A percentile compares a stretch with the other conserved stretches of the same genome.
Conservation (phyloP, 30 jellyfish, hydroid and myxozoan species). For the Rhopilema esculentum region DNA sequence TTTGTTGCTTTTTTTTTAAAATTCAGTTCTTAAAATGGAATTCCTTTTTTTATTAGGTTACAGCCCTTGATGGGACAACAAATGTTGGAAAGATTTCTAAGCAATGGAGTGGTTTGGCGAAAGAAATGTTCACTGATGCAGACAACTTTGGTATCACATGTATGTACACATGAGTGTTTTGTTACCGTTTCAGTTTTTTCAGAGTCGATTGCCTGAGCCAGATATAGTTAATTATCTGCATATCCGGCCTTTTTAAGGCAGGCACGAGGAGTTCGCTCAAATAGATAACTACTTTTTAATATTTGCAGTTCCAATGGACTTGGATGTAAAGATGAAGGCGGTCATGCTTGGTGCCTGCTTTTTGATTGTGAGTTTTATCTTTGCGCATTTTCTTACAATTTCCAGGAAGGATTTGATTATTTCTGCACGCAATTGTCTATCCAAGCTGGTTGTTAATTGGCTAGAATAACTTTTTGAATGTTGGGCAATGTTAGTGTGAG, state of each 20-base stretch:
- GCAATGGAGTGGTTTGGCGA: slow-evolving; percentile 96
- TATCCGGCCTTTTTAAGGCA: too few relatives aligned
- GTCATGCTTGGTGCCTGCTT: slow-evolving; percentile 99
- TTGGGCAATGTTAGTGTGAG: background rate
- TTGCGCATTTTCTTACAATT: background rate
- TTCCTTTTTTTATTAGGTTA: slow-evolving; percentile 72
- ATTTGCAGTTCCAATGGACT: slow-evolving; percentile 93
- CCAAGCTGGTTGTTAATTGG: background rate
- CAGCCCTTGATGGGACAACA: slow-evolving; percentile 83
- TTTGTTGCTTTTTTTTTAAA: too few relatives aligned
- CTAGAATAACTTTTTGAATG: background rate
- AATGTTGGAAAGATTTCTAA: slow-evolving; percentile 96
- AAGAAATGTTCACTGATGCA: slow-evolving; percentile 95
- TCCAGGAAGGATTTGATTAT: too few relatives aligned
- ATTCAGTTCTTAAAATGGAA: too few relatives aligned
- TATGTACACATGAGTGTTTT: too few relatives aligned
- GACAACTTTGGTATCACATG: slow-evolving; percentile 98
- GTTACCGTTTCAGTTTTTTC: too few relatives aligned
- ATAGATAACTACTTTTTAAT: background rate
- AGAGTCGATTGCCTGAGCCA: too few relatives aligned
- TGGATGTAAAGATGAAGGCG: slow-evolving; percentile 96
- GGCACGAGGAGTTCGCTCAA: too few relatives aligned
- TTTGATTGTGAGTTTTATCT: slow-evolving; percentile 84
- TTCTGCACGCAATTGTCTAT: background rate
- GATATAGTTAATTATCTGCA: too few relatives aligned